Evolutionary conservation across 2,888 invertebrate genomes (phyloP), one percentile per base, ranked within the genome.

Genomic region (Polydrusus pterygomalis): DNA sequence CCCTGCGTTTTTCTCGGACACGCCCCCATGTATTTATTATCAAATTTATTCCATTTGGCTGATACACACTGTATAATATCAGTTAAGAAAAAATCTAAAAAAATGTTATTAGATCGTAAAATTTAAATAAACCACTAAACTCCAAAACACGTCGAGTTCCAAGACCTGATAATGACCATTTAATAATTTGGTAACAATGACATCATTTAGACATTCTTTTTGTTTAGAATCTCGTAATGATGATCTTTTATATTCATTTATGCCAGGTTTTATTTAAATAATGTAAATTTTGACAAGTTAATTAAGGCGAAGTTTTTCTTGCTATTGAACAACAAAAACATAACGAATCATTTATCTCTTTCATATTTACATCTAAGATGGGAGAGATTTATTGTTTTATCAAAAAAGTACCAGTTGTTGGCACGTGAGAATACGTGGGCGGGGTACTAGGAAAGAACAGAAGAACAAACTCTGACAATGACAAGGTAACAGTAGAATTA

Each of bases 271-370:
- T 73, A 73, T 73, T 73, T 73, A 67, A 73, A 73, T 73, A 73
- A 73, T 67, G 73, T 67, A 65, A 58, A 73, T 73, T 73, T 73
- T 67, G 67, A 73, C 73, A 73, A 73, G 73, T 73, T 73, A 73
- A 73, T 73, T 73, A 73, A 72, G 47, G 60, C 56, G 38, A 43
- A 64, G 45, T 71, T 71, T 25, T 71, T 51, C 63, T 63, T 25
- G 40, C 56, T 45, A 25, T 47, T 64, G 70, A 25, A 49, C 64
- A 64, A 64, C 49, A 45, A 1, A 47, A 45, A 63, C 63, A 13
- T 18, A 63, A 45, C 17, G 15, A 45, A 25, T 63, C 45, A 30
- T 63, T 63, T 63, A 45, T 63, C 45, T 63, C 45, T 25, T 45
- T 45, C 18, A 38, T 10, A 1, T 60, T 17, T 38, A 17, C 30